Base-by-base conservation (phyloP, 2,113 vertebrate genomes). In the Plestiodon gilberti region DNA sequence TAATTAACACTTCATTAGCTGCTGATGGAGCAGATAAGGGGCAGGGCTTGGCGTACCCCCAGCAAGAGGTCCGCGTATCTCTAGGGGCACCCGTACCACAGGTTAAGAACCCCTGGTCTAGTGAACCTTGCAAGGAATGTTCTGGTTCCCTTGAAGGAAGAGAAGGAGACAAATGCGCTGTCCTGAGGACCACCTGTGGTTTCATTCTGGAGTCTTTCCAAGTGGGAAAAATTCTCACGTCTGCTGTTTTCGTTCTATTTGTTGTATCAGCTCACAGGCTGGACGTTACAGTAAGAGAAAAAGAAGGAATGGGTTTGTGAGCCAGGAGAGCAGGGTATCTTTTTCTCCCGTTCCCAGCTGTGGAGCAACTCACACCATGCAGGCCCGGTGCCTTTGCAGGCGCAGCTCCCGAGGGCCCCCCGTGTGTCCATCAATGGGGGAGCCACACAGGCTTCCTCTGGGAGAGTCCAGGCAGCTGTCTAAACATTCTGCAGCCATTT, bases 381-480 rank as follows among this genome's bases (percentile, higher is more conserved):
- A 86, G 78, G 85, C 33, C 82, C 88, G 75, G 78, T 82, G 8
- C 61, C 84, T 91, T 23, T 62, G 43, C 18, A 17, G 9, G 11
- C 15, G 88, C 74, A 3, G 22, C 90, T 85, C 84, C 82, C 78
- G 17, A 48, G 48, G 14, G 87, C 73, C 35, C 11, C 5, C n/a
- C n/a, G n/a, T n/a, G 5, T 14, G 55, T 65, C 13, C 64, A 73
- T 65, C 76, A 78, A 80, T 18, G 48, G 30, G 4, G 28, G 73
- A 83, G 22, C 33, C 0, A 61, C 67, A 84, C 57, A 57, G 62
- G 83, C 90, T 89, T 79, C 85, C 80, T 81, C 73, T 1, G 10
- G 82, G 83, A 90, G 88, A 90, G 30, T 61, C 33, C 30, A 82
- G 87, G 82, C 75, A 90, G 71, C 74, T 89, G 84, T 80, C 78